These are phyloP conservation scores for Oreortyx pictus DNA, from an alignment of 2,797 vertebrate genomes.

Conservation along the genomic window DNA sequence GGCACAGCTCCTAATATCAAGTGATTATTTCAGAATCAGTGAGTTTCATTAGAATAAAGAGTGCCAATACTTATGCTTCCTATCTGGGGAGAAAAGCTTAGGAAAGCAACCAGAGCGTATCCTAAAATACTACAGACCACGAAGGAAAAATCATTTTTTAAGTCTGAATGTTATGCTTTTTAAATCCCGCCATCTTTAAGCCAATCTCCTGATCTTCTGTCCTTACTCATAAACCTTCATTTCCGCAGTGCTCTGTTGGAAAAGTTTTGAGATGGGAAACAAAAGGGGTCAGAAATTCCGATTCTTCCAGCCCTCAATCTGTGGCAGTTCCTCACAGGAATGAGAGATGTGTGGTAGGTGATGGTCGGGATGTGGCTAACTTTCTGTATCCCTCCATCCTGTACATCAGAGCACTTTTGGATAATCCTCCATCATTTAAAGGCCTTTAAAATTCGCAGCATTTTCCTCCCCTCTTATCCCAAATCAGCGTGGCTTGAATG, in stretches of 20 bases:
- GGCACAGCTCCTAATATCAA: background rate
- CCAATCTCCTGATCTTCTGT: background rate
- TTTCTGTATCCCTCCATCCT: background rate
- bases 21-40: slow-evolving; percentile 9
- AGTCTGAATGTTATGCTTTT: background rate
- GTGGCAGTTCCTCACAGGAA: background rate
- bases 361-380: background rate
- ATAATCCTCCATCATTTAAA: background rate
- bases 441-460: background rate
- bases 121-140: background rate
- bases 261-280: background rate
- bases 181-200: background rate
- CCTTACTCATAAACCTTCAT: background rate
- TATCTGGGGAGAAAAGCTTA: background rate
- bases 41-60: background rate
- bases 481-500: background rate
- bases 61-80: background rate
- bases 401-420: background rate
- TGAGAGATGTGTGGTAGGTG: background rate
- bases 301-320: background rate
- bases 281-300: background rate
- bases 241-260: background rate
- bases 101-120: background rate
- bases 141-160: background rate
- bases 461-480: background rate